phyloP scores from a whole-genome alignment of 2,113 vertebrate species.

The Apus apus region DNA sequence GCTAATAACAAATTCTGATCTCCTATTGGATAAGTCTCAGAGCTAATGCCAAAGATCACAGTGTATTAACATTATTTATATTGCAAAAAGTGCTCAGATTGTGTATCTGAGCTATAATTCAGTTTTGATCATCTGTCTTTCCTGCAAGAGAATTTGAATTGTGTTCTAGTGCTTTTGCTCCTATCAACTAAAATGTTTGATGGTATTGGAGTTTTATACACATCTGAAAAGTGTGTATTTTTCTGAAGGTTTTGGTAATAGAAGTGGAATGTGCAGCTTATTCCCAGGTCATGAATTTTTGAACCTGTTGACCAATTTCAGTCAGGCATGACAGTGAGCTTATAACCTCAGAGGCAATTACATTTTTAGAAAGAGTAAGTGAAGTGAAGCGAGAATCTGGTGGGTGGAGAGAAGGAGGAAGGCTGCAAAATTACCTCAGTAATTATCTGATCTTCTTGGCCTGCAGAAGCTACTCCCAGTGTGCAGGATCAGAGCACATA shows the following conservation, averaged over 20 bases:
- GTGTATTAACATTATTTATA: background rate
- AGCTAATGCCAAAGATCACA: background rate
- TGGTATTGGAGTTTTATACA: background rate
- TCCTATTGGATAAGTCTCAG: background rate
- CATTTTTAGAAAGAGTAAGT: background rate
- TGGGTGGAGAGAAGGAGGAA: background rate
- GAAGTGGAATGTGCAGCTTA: background rate
- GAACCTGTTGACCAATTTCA: background rate
- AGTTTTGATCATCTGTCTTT: background rate
- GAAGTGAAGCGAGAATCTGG: background rate
- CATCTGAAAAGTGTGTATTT: background rate
- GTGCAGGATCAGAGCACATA: rapidly evolving
- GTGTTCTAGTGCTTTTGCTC: background rate
- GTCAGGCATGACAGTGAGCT: background rate
- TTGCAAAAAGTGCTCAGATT: background rate
- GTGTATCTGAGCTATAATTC: background rate
- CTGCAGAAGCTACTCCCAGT: background rate
- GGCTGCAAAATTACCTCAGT: background rate
- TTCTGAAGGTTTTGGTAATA: background rate
- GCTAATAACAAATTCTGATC: constrained; percentile 4
- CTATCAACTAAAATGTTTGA: background rate
- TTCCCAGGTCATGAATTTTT: background rate
- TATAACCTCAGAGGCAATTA: background rate
- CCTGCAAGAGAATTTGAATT: background rate
- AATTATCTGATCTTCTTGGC: background rate